Conservation (phyloP, 2,888 invertebrate genomes). For the Monochamus alternatus region DNA sequence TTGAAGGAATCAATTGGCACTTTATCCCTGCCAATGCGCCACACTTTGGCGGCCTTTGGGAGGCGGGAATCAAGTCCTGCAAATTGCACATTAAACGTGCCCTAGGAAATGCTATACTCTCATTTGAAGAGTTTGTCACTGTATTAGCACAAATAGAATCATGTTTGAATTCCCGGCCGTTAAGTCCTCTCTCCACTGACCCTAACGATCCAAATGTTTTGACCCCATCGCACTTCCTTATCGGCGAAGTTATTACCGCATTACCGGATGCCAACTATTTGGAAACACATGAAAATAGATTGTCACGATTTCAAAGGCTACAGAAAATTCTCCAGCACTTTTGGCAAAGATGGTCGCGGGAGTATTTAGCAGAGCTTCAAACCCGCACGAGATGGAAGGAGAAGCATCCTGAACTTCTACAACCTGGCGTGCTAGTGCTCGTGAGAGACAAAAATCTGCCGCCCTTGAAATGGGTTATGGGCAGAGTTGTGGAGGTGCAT, state of each 20-base stretch:
- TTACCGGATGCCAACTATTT: conserved; percentile 4
- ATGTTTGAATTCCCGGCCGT: background rate
- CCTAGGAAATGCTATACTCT: conserved; percentile 17
- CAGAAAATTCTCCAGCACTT: conserved; percentile 2
- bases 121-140: conserved; percentile 19
- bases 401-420: background rate
- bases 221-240: conserved; percentile 20
- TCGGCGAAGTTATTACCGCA: conserved; percentile 2
- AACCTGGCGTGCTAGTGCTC: background rate
- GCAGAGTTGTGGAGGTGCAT: background rate
- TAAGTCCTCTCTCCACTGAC: conserved; percentile 8
- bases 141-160: conserved; percentile 23
- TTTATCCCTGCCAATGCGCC: conserved; percentile 2
- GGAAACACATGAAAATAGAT: background rate
- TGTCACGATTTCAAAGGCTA: background rate
- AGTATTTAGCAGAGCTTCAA: background rate
- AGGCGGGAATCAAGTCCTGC: conserved; percentile 1
- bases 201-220: conserved; percentile 2
- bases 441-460: background rate
- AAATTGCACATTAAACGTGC: conserved; percentile 13
- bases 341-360: background rate
- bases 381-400: conserved; percentile 1
- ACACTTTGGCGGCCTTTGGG: conserved; percentile 11
- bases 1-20: conserved; percentile 1
- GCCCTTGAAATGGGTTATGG: background rate